These are phyloP conservation scores for Lasioglossum figueresi DNA, from an alignment of 2,888 invertebrate genomes.

Conservation along the genomic window DNA sequence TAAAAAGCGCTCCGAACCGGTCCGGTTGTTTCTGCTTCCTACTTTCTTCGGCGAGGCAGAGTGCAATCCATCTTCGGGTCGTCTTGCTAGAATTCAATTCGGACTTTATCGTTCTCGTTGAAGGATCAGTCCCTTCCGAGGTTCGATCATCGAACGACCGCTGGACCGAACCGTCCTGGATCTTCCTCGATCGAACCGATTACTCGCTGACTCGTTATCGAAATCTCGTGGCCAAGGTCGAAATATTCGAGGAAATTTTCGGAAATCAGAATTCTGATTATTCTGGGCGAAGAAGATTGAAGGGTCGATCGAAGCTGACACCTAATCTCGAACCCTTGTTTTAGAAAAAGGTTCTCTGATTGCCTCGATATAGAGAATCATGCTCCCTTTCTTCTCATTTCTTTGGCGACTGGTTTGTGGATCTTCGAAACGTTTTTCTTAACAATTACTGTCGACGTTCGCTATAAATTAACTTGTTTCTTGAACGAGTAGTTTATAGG, in stretches of 20 bases:
- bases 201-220: not conserved
- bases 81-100: constrained; percentile 18
- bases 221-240: not conserved
- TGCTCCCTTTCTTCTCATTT: not conserved
- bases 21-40: not conserved
- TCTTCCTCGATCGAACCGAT: not conserved
- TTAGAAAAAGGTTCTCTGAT: not conserved
- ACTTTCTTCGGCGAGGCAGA: not conserved
- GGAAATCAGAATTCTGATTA: constrained; percentile 16
- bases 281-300: constrained; percentile 15
- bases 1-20: not conserved
- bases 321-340: not conserved
- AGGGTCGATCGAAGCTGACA: constrained; percentile 18
- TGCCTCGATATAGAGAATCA: not conserved
- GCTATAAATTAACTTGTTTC: not conserved
- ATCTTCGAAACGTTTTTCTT: not conserved
- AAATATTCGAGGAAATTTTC: constrained; percentile 13
- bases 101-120: not conserved
- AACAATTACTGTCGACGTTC: not conserved
- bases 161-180: not conserved
- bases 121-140: not conserved
- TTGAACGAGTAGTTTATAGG: not conserved
- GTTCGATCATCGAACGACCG: constrained; percentile 17
- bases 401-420: not conserved
- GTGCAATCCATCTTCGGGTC: constrained; percentile 6